Evolutionary conservation across 2,888 invertebrate species (phyloP).

Genomic region (Notocelia uddmanniana): DNA sequence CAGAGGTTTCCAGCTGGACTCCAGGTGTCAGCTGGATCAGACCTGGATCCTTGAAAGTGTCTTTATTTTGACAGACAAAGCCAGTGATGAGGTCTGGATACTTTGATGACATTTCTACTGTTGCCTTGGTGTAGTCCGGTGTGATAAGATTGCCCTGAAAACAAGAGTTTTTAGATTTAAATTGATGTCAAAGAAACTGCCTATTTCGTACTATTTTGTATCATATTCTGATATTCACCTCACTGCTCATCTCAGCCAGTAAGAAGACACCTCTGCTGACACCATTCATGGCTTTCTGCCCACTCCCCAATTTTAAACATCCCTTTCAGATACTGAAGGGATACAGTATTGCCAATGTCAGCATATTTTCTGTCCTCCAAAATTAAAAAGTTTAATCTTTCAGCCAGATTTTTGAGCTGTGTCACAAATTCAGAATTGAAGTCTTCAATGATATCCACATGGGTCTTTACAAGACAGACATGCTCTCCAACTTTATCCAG

Average conservation of each 20-base stretch:
- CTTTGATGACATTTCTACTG: slow-evolving; percentile 90
- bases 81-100: slow-evolving; percentile 93
- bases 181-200: not conserved
- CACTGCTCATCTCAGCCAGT: slow-evolving; percentile 95
- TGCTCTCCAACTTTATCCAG: slow-evolving; percentile 92
- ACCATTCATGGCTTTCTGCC: slow-evolving; percentile 90
- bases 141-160: slow-evolving; percentile 84
- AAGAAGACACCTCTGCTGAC: slow-evolving; percentile 90
- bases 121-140: slow-evolving; percentile 88
- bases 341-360: slow-evolving; percentile 97
- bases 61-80: slow-evolving; percentile 94
- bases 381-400: slow-evolving; percentile 93
- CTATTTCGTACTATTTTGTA: not conserved
- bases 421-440: slow-evolving; percentile 88
- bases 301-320: slow-evolving; percentile 92
- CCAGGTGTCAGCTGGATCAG: slow-evolving; percentile 97
- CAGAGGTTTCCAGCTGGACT: slow-evolving; percentile 89
- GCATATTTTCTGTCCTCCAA: slow-evolving; percentile 99
- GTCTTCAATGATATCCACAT: slow-evolving; percentile 94
- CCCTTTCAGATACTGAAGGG: slow-evolving; percentile 92
- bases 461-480: slow-evolving; percentile 95
- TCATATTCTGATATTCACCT: slow-evolving; percentile 62
- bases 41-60: slow-evolving; percentile 89
- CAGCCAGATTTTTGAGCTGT: slow-evolving; percentile 88
- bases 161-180: slow-evolving; percentile 15